phyloP scores from a whole-genome alignment of 1,140 invertebrate genomes.

The Ylistrum balloti region DNA sequence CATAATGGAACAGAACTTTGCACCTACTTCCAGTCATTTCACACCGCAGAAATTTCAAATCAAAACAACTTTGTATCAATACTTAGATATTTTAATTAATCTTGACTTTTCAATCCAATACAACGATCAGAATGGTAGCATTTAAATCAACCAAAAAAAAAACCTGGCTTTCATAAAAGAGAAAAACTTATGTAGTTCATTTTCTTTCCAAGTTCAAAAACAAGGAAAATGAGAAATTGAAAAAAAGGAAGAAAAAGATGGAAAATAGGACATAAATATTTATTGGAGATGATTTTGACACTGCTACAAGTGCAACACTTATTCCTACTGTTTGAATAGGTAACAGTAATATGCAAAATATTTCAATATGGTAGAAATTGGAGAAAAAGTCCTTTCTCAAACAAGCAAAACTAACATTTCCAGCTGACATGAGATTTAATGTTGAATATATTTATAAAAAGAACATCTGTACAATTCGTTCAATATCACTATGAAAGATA shows the following conservation, averaged over 20 bases:
- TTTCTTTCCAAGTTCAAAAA: not conserved
- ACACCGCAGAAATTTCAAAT: not conserved
- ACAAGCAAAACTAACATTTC: not conserved
- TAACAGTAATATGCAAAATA: not conserved
- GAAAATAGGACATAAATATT: constrained; percentile 40
- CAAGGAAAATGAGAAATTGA: not conserved
- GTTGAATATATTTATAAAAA: constrained; percentile 18
- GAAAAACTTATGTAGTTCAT: not conserved
- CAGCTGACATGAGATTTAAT: not conserved
- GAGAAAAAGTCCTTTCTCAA: constrained; percentile 17
- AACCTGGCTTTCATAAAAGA: not conserved
- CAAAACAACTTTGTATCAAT: not conserved
- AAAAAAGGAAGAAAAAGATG: not conserved
- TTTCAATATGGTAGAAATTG: constrained; percentile 9
- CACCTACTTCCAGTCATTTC: too few relatives aligned
- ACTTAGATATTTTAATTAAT: constrained; percentile 36
- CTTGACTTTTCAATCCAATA: not conserved
- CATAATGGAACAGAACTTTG: too few relatives aligned
- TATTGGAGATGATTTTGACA: constrained; percentile 39
- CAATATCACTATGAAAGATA: not conserved
- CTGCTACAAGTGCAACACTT: not conserved
- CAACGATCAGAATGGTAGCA: not conserved
- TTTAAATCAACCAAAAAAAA: not conserved
- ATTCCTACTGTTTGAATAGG: not conserved
- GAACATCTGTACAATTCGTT: constrained; percentile 23